Evolutionary conservation across 1,140 invertebrate species (phyloP).

Genomic region (Fopius arisanus): DNA sequence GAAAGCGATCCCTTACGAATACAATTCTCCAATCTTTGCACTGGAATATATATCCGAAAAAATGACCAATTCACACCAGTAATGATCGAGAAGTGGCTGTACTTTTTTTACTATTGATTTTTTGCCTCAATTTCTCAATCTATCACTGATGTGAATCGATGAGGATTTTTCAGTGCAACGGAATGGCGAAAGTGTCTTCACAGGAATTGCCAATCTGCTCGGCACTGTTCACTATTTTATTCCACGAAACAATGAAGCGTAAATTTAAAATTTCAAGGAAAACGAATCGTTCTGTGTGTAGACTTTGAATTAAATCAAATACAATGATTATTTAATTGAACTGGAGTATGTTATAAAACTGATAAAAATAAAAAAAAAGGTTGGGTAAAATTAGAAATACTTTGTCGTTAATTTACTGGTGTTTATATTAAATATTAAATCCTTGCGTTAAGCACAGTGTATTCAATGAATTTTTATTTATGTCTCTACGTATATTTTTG

Average conservation of each 20-base stretch:
- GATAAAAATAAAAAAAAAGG: conserved; percentile 16
- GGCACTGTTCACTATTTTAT: conserved; percentile 23
- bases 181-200: background rate
- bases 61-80: no score
- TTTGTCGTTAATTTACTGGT: background rate
- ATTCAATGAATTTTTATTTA: no score
- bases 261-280: background rate
- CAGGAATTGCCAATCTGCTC: background rate
- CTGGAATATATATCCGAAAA: no score
- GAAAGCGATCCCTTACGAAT: conserved; percentile 8
- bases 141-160: background rate
- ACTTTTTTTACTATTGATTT: background rate
- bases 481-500: no score
- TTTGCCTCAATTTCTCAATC: background rate
- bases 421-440: no score
- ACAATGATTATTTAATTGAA: conserved; percentile 2
- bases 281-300: conserved; percentile 28
- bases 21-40: background rate
- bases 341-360: conserved; percentile 6
- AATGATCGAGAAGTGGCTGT: no score
- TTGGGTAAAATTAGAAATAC: conserved; percentile 7
- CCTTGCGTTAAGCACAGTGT: no score
- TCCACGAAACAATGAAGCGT: conserved; percentile 14
- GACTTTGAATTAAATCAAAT: conserved; percentile 21
- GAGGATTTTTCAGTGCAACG: background rate